Base-by-base conservation (phyloP, 2,113 vertebrate genomes). In the Hemichromis elongatus region DNA sequence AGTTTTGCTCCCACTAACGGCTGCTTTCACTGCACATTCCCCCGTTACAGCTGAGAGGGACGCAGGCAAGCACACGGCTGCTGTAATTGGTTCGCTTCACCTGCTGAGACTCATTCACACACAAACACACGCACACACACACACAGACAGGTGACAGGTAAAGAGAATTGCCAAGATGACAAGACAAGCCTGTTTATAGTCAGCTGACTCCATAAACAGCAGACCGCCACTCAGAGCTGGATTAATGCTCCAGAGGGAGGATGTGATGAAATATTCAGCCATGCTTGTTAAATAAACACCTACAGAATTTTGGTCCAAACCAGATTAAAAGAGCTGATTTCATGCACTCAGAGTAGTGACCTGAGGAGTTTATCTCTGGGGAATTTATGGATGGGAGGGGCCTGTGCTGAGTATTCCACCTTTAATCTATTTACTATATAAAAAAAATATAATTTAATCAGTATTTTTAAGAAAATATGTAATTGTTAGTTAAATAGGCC, bases 1-100 rank as follows among this genome's bases (percentile, higher is more conserved):
- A 89, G 12, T 89, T 85, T 78, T 85, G 68, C 80, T 90, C 82
- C 89, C 59, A 21, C 87, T 90, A 81, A 68, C 18, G 16, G 33
- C 42, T 90, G 89, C 89, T 87, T 83, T 78, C 88, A 12, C 88
- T 88, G 88, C 86, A 88, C 68, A 83, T 84, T 63, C 50, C 18
- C 21, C 13, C 13, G 18, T 35, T 75, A 45, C 66, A 55, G 70
- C 84, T 80, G 86, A 88, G 85, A 66, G 19, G 37, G 37, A 53
- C 6, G 79, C 55, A 16, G 63, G 61, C 28, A 1, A 6, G 37
- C 1, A 28, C 40, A 81, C 3, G 24, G 52, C 30, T 7, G 57
- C 86, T 45, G 24, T 85, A 87, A 85, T 88, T 89, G 86, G 82
- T 82, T 82, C 5, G 3, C 12, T 37, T 78, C 50, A 63, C 77